phyloP scores from a whole-genome alignment of 2,888 invertebrate species.

The Drosophila falleni region DNA sequence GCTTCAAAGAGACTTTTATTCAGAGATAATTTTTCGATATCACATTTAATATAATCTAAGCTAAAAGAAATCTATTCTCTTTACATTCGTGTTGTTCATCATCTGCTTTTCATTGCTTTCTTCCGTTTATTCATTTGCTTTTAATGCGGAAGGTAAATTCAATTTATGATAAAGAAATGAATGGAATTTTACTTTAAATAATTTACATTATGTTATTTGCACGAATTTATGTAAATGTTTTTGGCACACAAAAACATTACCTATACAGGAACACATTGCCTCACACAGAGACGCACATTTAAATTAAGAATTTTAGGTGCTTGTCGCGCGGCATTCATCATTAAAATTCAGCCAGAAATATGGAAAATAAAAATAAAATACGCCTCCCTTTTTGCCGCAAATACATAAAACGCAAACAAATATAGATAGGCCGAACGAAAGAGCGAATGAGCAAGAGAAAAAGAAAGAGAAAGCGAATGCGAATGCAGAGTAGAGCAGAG shows the following conservation, averaged over 20 bases:
- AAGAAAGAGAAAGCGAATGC: neutral
- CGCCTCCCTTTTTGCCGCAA: constrained; percentile 15
- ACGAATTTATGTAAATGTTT: constrained; percentile 60
- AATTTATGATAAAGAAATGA: constrained; percentile 36
- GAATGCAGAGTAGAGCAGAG: constrained; percentile 10
- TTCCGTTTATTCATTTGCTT: constrained; percentile 2
- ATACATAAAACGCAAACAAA: constrained; percentile 14
- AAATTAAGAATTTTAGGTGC: constrained; percentile 45
- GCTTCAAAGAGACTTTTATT: neutral
- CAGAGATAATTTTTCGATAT: neutral
- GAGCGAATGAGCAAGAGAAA: neutral
- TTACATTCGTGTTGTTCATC: neutral
- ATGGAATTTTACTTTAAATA: constrained; percentile 44
- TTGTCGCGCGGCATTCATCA: constrained; percentile 58
- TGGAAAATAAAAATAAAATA: constrained; percentile 48
- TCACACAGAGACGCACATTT: constrained; percentile 28
- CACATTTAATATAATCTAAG: neutral
- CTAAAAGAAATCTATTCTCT: constrained; percentile 4
- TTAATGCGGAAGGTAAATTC: constrained; percentile 27
- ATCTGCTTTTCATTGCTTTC: neutral
- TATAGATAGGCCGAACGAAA: neutral
- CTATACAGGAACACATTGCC: constrained; percentile 3
- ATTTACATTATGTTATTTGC: constrained; percentile 67
- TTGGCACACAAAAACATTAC: constrained; percentile 16
- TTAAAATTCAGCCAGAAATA: constrained; percentile 64